phyloP scores from a whole-genome alignment of 2,888 invertebrate species.

The Heliconius aoede region DNA sequence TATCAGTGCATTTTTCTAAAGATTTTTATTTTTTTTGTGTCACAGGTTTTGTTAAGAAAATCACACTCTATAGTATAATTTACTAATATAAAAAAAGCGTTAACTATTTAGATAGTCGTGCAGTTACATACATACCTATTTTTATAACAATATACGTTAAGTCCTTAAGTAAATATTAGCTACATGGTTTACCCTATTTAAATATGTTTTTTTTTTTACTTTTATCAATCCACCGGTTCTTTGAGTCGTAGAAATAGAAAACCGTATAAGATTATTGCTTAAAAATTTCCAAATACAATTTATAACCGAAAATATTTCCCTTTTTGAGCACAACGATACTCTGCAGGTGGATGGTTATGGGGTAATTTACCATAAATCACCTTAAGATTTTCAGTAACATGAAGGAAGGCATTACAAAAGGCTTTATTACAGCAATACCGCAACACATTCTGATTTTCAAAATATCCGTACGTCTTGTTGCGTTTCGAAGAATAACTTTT shows the following conservation, averaged over 20 bases:
- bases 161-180: no score
- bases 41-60: no score
- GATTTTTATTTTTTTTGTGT: no score
- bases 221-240: neutral
- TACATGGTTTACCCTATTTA: no score
- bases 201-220: no score
- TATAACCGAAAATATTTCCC: conserved; percentile 52
- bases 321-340: conserved; percentile 36
- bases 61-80: no score
- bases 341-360: conserved; percentile 52
- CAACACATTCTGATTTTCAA: neutral
- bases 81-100: no score
- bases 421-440: conserved; percentile 58
- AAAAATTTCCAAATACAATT: neutral
- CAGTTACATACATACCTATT: no score
- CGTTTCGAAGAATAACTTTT: conserved; percentile 33
- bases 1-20: no score
- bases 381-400: conserved; percentile 48
- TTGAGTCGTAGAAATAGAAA: neutral
- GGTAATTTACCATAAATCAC: conserved; percentile 39
- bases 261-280: neutral
- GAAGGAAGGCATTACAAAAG: conserved; percentile 56
- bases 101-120: no score
- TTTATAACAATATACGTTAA: no score
- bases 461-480: neutral